These are phyloP conservation scores for Pempheris klunzingeri DNA, from an alignment of 2,797 vertebrate genomes.

Conservation along the genomic window DNA sequence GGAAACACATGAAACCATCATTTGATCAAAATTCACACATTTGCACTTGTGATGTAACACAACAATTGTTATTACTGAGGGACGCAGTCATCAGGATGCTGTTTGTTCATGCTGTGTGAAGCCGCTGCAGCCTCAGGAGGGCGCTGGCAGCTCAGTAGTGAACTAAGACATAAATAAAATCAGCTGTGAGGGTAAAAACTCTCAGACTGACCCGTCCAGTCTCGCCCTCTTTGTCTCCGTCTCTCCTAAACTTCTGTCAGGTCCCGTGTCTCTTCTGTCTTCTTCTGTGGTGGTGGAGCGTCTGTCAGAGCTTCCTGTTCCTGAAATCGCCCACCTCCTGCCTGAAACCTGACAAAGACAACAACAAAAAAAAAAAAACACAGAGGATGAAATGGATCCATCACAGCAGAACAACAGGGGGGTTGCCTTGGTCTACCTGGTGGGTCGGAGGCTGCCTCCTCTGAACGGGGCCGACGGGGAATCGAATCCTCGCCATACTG, in stretches of 20 bases:
- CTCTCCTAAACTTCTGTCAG: slow-evolving; percentile 22
- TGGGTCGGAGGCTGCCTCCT: slow-evolving; percentile 1
- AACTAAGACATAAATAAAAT: background rate
- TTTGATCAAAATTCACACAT: background rate
- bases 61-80: too few relatives aligned
- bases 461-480: background rate
- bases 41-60: background rate
- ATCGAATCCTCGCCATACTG: slow-evolving; percentile 44
- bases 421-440: slow-evolving; percentile 21
- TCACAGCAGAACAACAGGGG: background rate
- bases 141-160: too few relatives aligned
- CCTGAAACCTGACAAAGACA: background rate
- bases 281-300: slow-evolving; percentile 34
- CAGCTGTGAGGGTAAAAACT: background rate
- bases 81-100: too few relatives aligned
- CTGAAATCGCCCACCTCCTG: slow-evolving; percentile 23
- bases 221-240: slow-evolving; percentile 29
- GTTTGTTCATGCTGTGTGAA: too few relatives aligned
- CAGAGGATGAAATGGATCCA: background rate
- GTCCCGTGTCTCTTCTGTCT: background rate
- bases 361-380: background rate
- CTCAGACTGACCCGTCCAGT: slow-evolving; percentile 38
- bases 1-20: background rate
- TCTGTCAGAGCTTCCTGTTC: slow-evolving; percentile 4
- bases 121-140: too few relatives aligned